Evolutionary conservation across 2,113 vertebrate genomes (phyloP), one percentile per base, ranked within the genome.

Genomic region (Otus sunia): DNA sequence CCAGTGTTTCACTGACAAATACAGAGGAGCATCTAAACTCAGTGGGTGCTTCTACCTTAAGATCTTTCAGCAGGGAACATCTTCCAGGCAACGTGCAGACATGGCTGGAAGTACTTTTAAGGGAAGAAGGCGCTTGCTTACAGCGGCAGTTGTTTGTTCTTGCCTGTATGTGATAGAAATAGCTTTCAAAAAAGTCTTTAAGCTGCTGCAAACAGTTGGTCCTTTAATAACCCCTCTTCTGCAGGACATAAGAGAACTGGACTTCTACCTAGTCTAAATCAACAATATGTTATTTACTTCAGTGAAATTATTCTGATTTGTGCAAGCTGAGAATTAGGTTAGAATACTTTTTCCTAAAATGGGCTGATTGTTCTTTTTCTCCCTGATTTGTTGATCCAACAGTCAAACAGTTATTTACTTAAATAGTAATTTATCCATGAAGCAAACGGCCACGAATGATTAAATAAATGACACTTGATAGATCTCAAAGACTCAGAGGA

Each of bases 401-500:
- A 96, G 49, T 92, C 82, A 91, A 90, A 78, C 32, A 77, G 69
- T 76, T 94, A 84, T 94, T 96, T 96, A 84, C 45, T 86, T 93
- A 93, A 94, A 84, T 88, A 50, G 43, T 91, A 88, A 87, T 92
- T 95, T 96, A 66, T 87, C 78, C 78, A 9, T 55, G 83, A 94
- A 92, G 41, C 63, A 89, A 95, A 90, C 50, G 94, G 66, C 47
- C 60, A 71, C 71, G 80, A 78, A 94, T 80, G 59, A 95, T 96
- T 97, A 88, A 94, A 94, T 94, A 96, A 95, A 95, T 96, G 88
- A 73, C 78, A 95, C 81, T 93, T 94, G 91, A 96, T 85, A 84
- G 92, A 93, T 89, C 96, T 95, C 68, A 92, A 60, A 93, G 83
- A 75, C 83, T 74, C 81, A 37, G 75, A 93, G 75, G 92, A 80